These are phyloP conservation scores for Dendrocincla tyrannina DNA, from an alignment of 2,797 vertebrate species.

Conservation along the genomic window DNA sequence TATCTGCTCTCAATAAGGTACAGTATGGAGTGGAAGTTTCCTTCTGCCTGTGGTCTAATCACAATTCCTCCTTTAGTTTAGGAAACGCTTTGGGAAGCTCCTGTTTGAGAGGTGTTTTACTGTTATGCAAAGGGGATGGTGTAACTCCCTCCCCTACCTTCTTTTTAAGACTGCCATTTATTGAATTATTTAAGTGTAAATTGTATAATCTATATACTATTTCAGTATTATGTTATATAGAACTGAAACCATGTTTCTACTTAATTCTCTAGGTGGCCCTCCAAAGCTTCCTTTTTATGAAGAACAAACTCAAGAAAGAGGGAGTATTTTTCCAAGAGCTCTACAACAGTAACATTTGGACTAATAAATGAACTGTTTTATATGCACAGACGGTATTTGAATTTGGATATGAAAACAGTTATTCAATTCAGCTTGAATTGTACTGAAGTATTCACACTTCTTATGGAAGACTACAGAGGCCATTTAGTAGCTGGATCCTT, in stretches of 20 bases:
- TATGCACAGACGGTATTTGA: constrained; percentile 76
- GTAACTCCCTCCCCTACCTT: background rate
- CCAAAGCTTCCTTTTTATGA: constrained; percentile 60
- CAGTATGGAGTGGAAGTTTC: background rate
- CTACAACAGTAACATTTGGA: constrained; percentile 71
- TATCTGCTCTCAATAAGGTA: background rate
- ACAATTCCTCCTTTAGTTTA: background rate
- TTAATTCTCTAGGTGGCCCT: constrained; percentile 62
- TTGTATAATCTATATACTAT: constrained; percentile 32
- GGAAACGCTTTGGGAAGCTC: background rate
- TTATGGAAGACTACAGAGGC: constrained; percentile 73
- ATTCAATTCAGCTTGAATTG: constrained; percentile 74
- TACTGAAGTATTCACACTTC: constrained; percentile 77
- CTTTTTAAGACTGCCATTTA: background rate
- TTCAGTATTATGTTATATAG: constrained; percentile 1
- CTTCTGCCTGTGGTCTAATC: background rate
- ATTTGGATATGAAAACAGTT: constrained; percentile 74
- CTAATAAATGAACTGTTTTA: constrained; percentile 75
- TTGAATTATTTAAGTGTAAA: constrained; percentile 41
- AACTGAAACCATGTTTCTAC: constrained; percentile 22
- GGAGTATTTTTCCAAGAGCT: constrained; percentile 72
- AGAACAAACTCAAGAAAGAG: constrained; percentile 60
- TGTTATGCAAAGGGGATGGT: background rate
- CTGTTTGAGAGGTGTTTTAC: background rate
- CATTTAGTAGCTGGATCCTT: constrained; percentile 72